Evolutionary conservation across 2,888 invertebrate species (phyloP).

Genomic region (Drosophila koepferae): DNA sequence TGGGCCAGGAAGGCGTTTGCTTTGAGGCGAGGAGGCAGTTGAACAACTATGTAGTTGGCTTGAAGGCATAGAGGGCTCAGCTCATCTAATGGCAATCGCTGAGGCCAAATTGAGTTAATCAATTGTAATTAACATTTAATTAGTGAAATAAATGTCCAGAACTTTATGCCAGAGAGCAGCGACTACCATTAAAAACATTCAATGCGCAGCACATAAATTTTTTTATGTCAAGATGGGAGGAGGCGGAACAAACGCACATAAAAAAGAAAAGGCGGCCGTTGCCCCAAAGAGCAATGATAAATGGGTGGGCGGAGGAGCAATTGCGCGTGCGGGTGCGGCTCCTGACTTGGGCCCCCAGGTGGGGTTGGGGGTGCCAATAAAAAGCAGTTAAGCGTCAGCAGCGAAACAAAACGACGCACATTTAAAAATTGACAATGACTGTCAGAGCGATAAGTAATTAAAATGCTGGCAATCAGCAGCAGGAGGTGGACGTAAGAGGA

Average conservation of each 20-base stretch:
- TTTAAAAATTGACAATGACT: conserved; percentile 71
- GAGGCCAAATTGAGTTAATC: conserved; percentile 30
- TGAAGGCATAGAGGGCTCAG: neutral
- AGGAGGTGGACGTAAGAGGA: neutral
- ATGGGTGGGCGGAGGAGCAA: conserved; percentile 18
- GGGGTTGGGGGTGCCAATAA: conserved; percentile 57
- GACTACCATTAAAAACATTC: conserved; percentile 53
- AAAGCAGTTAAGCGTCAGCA: conserved; percentile 65
- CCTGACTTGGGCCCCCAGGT: neutral
- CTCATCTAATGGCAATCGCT: conserved; percentile 6
- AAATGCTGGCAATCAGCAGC: conserved; percentile 21
- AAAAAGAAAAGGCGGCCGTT: conserved; percentile 23
- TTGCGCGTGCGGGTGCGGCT: conserved; percentile 18
- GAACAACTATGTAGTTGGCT: conserved; percentile 4
- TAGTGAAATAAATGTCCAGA: conserved; percentile 47
- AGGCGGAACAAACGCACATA: conserved; percentile 48
- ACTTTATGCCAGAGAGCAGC: conserved; percentile 27
- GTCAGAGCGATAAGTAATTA: conserved; percentile 72
- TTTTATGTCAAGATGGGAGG: conserved; percentile 60
- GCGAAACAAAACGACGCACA: conserved; percentile 49
- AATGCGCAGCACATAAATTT: conserved; percentile 62
- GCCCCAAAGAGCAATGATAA: conserved; percentile 37
- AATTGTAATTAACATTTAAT: conserved; percentile 54
- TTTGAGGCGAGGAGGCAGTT: neutral
- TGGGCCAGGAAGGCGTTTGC: conserved; percentile 3